Evolutionary conservation across 2,797 vertebrate species (phyloP).

Genomic region (Erpetoichthys calabaricus): DNA sequence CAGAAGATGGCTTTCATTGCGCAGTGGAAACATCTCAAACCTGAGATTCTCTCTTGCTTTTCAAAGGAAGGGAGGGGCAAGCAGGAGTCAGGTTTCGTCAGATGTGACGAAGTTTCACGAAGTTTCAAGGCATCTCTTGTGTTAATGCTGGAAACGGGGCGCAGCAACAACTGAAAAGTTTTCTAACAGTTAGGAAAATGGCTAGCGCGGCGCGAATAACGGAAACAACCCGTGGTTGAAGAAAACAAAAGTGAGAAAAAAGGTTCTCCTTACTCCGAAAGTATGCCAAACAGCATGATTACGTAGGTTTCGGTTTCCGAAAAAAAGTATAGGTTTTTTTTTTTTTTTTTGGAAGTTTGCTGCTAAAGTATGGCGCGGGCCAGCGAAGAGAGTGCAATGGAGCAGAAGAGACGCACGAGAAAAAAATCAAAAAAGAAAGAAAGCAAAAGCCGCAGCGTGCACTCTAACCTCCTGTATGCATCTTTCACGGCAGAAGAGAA

Average conservation of each 20-base stretch:
- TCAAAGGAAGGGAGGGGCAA: conserved; percentile 29
- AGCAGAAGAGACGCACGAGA: conserved; percentile 39
- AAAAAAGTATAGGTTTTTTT: conserved; percentile 18
- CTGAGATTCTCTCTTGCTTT: not conserved
- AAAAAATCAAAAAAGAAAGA: conserved; percentile 60
- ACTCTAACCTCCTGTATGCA: conserved; percentile 57
- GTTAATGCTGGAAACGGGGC: conserved; percentile 24
- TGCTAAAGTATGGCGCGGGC: conserved; percentile 44
- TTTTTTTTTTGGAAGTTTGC: conserved; percentile 40
- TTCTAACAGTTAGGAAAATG: not conserved
- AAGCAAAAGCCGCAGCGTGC: conserved; percentile 56
- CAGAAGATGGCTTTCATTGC: too few species aligned
- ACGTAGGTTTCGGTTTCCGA: conserved; percentile 25
- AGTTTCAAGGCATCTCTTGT: conserved; percentile 11
- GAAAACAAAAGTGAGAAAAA: conserved; percentile 11
- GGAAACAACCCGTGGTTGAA: not conserved
- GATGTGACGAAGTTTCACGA: conserved; percentile 18
- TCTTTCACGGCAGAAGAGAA: conserved; percentile 45
- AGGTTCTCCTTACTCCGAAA: conserved; percentile 3
- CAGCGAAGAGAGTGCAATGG: conserved; percentile 34
- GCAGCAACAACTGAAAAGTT: conserved; percentile 25
- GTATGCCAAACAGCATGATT: conserved; percentile 35
- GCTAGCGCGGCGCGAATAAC: not conserved
- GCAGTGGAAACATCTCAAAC: too few species aligned
- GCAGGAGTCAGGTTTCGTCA: conserved; percentile 26